Evolutionary conservation across 92 coral and sea anemone genomes (phyloP).

Genomic region (Heteractis magnifica): DNA sequence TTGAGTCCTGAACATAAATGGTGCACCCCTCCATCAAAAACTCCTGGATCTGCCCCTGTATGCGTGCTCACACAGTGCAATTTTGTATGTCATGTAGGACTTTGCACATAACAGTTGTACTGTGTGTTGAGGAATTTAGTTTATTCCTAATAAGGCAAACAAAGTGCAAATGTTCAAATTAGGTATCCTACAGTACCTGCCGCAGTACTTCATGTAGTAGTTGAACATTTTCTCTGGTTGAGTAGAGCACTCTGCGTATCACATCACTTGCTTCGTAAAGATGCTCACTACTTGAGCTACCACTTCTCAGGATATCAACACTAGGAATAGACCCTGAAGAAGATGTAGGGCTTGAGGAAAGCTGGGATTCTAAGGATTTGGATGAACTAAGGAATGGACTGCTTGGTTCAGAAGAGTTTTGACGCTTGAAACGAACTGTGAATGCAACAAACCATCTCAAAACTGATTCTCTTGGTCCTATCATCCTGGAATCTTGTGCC

Average conservation of each 20-base stretch:
- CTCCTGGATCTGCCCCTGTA: no score
- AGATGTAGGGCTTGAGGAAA: conserved; percentile 56
- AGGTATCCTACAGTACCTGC: conserved; percentile 54
- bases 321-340: conserved; percentile 52
- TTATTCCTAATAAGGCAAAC: no score
- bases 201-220: conserved; percentile 92
- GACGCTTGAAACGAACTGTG: conserved; percentile 79
- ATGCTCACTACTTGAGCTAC: conserved; percentile 62
- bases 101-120: no score
- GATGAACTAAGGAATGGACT: conserved; percentile 46
- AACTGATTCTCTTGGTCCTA: conserved; percentile 80
- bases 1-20: no score
- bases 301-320: conserved; percentile 37
- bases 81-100: no score
- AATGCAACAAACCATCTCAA: conserved; percentile 95
- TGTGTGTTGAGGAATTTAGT: no score
- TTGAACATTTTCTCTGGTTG: conserved; percentile 89
- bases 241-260: conserved; percentile 82
- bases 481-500: conserved; percentile 36
- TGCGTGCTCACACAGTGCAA: no score
- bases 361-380: conserved; percentile 68
- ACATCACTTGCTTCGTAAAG: conserved; percentile 85
- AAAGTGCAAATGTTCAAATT: background rate
- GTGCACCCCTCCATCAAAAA: no score
- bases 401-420: conserved; percentile 46